phyloP scores from a whole-genome alignment of 2,888 invertebrate species.

The Masnerella sp. region DNA sequence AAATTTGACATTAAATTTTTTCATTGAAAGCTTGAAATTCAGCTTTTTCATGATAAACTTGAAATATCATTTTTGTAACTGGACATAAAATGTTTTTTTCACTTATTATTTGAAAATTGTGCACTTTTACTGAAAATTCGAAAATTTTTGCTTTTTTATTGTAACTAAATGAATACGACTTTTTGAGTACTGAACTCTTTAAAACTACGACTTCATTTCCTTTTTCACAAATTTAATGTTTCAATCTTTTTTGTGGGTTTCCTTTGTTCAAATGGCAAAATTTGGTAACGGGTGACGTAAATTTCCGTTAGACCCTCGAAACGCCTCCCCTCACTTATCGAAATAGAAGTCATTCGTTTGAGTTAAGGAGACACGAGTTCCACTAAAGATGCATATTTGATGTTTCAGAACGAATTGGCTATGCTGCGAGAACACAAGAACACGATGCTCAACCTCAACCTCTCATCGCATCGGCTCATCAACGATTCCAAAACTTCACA shows the following conservation, averaged over 20 bases:
- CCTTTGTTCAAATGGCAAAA: slow-evolving; percentile 26
- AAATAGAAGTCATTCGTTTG: slow-evolving; percentile 71
- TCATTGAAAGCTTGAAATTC: too few species aligned
- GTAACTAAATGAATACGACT: too few species aligned
- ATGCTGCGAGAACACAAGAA: slow-evolving; percentile 80
- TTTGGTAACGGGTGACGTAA: slow-evolving; percentile 59
- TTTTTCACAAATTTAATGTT: too few species aligned
- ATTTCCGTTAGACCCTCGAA: slow-evolving; percentile 64
- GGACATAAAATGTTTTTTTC: too few species aligned
- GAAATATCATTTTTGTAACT: too few species aligned
- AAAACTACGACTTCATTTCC: too few species aligned
- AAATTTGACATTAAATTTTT: too few species aligned
- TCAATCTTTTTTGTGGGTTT: slow-evolving; percentile 12
- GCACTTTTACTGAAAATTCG: too few species aligned
- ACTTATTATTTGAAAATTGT: too few species aligned
- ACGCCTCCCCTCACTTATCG: slow-evolving; percentile 61
- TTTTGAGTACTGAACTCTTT: too few species aligned
- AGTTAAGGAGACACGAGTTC: slow-evolving; percentile 69
- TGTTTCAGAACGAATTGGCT: slow-evolving; percentile 82
- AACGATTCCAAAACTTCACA: slow-evolving; percentile 80
- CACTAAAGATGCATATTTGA: slow-evolving; percentile 71
- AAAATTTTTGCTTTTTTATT: too few species aligned
- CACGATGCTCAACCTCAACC: slow-evolving; percentile 81
- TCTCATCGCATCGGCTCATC: slow-evolving; percentile 80
- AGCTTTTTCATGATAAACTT: too few species aligned